Evolutionary conservation across 2,888 invertebrate genomes (phyloP).

Genomic region (Thalpophila matura): DNA sequence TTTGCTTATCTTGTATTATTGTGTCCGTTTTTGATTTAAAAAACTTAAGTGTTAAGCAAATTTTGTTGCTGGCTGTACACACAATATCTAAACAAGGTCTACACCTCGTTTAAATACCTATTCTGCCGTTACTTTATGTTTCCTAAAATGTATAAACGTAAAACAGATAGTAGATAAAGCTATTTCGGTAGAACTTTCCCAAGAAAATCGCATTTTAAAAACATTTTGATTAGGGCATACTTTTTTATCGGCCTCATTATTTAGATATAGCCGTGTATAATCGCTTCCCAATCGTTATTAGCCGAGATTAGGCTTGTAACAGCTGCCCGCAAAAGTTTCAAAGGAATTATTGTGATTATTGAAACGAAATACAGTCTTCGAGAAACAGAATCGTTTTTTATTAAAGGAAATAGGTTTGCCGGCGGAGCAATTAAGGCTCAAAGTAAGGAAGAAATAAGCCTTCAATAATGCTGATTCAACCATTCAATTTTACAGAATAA

Average conservation of each 20-base stretch:
- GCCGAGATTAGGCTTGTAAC: conserved; percentile 66
- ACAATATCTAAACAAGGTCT: conserved; percentile 3
- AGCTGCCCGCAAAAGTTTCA: conserved; percentile 62
- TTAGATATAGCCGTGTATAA: conserved; percentile 61
- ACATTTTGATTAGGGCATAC: conserved; percentile 47
- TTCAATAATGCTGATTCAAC: conserved; percentile 55
- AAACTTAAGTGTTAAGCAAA: too few species aligned
- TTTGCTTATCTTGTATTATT: too few species aligned
- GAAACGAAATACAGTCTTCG: conserved; percentile 45
- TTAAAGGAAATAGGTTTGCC: conserved; percentile 54
- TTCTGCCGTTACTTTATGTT: conserved; percentile 1
- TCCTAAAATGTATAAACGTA: conserved; percentile 20
- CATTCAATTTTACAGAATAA: conserved; percentile 51
- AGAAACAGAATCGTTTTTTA: conserved; percentile 49
- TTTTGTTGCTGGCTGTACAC: too few species aligned
- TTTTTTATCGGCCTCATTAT: conserved; percentile 68
- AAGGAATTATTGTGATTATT: conserved; percentile 67
- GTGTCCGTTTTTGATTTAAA: too few species aligned
- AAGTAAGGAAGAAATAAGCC: conserved; percentile 56
- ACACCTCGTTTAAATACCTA: conserved; percentile 17
- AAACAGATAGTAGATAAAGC: conserved; percentile 35
- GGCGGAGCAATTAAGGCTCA: conserved; percentile 58
- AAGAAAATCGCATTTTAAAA: conserved; percentile 49
- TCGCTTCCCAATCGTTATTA: conserved; percentile 63
- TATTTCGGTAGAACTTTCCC: conserved; percentile 11